Evolutionary conservation across 2,797 vertebrate genomes (phyloP), one percentile per base, ranked within the genome.

Genomic region (Neopelma chrysocephalum): DNA sequence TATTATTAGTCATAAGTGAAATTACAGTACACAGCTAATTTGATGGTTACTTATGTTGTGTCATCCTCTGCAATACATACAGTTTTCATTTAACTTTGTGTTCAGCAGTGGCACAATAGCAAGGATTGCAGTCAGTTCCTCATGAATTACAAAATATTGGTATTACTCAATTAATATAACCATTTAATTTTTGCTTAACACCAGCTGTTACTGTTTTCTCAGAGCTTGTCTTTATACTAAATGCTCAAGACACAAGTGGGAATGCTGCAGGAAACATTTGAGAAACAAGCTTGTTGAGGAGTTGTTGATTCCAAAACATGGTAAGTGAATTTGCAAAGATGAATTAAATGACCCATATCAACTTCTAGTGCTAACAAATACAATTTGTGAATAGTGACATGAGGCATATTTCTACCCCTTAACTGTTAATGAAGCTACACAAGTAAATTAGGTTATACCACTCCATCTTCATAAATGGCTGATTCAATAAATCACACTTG

Each of bases 361-460:
- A 43, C 95, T 96, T 96, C 75, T 87, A 96, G 66, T 79, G 80
- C 17, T 94, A 97, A 93, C 70, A 97, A 97, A 95, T 92, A 91
- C 96, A 95, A 68, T 93, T 85, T 68, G 38, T 95, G 89, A 95
- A 97, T 61, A 98, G 88, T 98, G 98, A 98, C 90, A 96, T 60
- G 32, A 97, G 96, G 77, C 96, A 94, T 97, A 97, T 98, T 98
- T 98, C 96, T 83, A 95, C 92, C 66, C 57, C 96, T 97, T 94
- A 97, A 96, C 95, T 95, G 97, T 97, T 98, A 97, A 98, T 98
- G 97, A 98, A 98, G 90, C 95, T 98, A 97, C 96, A 97, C 32
- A 94, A 97, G 96, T 96, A 98, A 98, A 98, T 98, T 97, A 98
- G 85, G 81, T 97, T 91, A 76, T 89, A 82, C 72, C 92, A 91